Evolutionary conservation across 1,140 invertebrate genomes (phyloP).

Genomic region (Platyscapa corneri): DNA sequence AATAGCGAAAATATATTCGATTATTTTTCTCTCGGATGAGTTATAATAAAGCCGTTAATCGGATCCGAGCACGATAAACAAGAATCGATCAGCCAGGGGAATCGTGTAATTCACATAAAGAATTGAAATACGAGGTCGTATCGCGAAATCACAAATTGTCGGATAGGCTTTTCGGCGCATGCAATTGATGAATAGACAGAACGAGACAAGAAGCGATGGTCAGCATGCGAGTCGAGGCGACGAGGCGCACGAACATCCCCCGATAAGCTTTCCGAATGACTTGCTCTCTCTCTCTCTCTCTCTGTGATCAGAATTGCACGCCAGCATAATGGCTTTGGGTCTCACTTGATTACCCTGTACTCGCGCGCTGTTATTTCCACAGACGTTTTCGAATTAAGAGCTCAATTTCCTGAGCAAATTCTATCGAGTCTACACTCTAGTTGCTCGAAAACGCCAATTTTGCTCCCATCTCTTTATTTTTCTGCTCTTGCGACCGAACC

Average conservation of each 20-base stretch:
- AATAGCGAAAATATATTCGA: too few species aligned
- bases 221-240: constrained; percentile 30
- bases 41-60: neutral
- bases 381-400: constrained; percentile 60
- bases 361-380: constrained; percentile 57
- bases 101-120: neutral
- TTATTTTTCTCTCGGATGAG: neutral
- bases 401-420: constrained; percentile 61
- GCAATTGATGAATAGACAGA: constrained; percentile 6
- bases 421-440: constrained; percentile 52
- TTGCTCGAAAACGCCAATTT: neutral
- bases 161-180: neutral
- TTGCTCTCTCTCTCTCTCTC: too few species aligned
- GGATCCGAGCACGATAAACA: neutral
- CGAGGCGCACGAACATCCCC: constrained; percentile 51
- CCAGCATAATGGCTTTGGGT: constrained; percentile 57
- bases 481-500: constrained; percentile 7
- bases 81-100: neutral
- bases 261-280: constrained; percentile 57
- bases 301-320: constrained; percentile 56
- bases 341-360: constrained; percentile 56
- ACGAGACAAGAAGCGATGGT: neutral
- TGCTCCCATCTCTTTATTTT: neutral
- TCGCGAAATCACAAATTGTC: neutral
- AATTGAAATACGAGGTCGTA: neutral